Percentiles rank a stretch among this genome's conserved stretches.
These are phyloP conservation scores for Melanotaenia boesemani DNA, from an alignment of 2,797 vertebrate species.

Conservation along the genomic window DNA sequence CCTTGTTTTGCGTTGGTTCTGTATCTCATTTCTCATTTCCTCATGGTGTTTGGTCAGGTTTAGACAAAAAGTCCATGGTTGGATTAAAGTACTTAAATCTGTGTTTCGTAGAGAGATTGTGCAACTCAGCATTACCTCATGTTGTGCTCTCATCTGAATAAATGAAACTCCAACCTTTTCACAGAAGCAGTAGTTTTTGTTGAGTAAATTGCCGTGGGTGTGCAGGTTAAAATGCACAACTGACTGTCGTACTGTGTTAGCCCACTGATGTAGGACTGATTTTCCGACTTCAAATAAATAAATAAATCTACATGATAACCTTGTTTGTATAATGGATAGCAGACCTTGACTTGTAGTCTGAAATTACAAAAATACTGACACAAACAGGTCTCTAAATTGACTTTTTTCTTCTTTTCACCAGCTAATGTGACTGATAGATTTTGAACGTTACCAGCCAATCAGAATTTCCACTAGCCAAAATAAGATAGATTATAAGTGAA, in stretches of 20 bases:
- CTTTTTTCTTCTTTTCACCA: no score
- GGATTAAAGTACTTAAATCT: neutral
- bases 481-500: no score
- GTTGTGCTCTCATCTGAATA: neutral
- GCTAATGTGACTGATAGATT: no score
- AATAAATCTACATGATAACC: no score
- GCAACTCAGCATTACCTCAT: neutral
- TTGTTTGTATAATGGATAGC: neutral
- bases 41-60: neutral
- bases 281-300: neutral
- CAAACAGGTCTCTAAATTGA: no score
- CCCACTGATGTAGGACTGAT: neutral
- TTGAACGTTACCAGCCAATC: no score
- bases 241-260: neutral
- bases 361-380: neutral
- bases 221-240: neutral
- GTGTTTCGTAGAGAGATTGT: neutral
- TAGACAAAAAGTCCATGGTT: neutral
- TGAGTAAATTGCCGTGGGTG: no score
- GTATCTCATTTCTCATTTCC: neutral
- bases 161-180: neutral
- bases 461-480: no score
- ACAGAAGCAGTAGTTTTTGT: neutral
- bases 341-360: conserved; percentile 5
- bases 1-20: neutral